Base-by-base conservation (phyloP, 2,888 invertebrate species). In the Synergus gifuensis region DNA sequence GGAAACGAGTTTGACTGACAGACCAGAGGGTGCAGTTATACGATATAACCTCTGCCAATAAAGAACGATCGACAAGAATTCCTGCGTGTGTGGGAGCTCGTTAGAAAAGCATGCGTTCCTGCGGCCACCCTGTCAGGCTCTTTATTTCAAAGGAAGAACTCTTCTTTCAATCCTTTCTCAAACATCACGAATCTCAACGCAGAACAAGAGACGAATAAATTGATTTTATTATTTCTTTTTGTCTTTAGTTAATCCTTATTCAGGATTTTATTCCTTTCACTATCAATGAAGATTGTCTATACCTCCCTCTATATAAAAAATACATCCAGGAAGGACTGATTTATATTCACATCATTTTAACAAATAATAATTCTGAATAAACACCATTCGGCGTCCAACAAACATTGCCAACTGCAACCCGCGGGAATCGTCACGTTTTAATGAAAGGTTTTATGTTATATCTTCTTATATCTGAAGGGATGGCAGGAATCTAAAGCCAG, bases 1-100 rank as follows among this genome's bases (percentile, higher is more conserved):
- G 81, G 80, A 66, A 82, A 73, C 49, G 69, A 28, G 69, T 73
- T 73, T 73, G 69, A 54, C 69, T 73, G 69, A 73, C 69, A 73
- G 69, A 73, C 69, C 49, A 73, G 69, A 73, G 69, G 69, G 69
- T 54, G 69, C 36, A 54, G 69, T 73, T 73, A 73, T 28, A 28
- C 69, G 69, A 73, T 73, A 73, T 73, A 73, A 73, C 69, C 69
- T 73, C 69, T 73, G 69, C 69, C 69, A 73, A 73, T 73, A 54
- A 73, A 73, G 69, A 73, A 73, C 36, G 69, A 73, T 73, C 69
- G 69, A 54, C 36, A 49, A 49, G 69, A 73, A 73, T 73, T 73
- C 69, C 69, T 73, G 54, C 69, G 49, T 73, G 69, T 73, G 69
- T 73, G 69, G 69, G 69, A 73, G 69, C 69, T 73, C 69, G 69